phyloP scores from a whole-genome alignment of 2,797 vertebrate species.

The Avahi laniger region DNA sequence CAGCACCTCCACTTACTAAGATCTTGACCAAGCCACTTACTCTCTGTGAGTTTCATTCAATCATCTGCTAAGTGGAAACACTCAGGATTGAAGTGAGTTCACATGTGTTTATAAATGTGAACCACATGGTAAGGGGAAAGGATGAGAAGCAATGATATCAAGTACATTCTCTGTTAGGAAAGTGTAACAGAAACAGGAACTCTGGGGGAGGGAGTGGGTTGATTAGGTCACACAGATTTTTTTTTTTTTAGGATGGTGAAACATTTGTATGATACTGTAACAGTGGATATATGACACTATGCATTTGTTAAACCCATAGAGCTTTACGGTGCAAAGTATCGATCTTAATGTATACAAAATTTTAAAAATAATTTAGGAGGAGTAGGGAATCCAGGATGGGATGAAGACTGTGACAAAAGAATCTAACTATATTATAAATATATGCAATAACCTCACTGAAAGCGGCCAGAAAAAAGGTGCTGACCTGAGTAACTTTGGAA shows the following conservation, averaged over 20 bases:
- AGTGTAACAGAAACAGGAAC: neutral
- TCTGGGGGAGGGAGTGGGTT: neutral
- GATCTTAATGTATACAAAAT: neutral
- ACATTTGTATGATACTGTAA: neutral
- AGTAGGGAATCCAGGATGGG: neutral
- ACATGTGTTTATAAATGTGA: constrained; percentile 34
- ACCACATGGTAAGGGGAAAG: neutral
- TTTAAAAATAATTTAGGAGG: neutral
- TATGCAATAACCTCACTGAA: neutral
- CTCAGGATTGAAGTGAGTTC: constrained; percentile 44
- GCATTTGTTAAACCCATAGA: neutral
- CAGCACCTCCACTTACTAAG: neutral
- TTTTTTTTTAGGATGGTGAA: constrained; percentile 3
- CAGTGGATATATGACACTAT: neutral
- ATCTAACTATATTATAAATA: neutral
- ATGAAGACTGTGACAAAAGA: neutral
- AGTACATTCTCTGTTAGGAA: neutral
- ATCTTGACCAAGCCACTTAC: neutral
- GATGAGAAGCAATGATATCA: neutral
- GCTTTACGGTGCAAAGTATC: neutral
- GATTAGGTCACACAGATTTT: neutral
- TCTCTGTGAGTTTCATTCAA: neutral
- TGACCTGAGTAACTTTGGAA: constrained; percentile 22
- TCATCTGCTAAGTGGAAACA: constrained; percentile 16
- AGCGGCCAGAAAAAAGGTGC: neutral